phyloP scores from a whole-genome alignment of 2,797 vertebrate species.

The Myioborus melanocephalus region DNA sequence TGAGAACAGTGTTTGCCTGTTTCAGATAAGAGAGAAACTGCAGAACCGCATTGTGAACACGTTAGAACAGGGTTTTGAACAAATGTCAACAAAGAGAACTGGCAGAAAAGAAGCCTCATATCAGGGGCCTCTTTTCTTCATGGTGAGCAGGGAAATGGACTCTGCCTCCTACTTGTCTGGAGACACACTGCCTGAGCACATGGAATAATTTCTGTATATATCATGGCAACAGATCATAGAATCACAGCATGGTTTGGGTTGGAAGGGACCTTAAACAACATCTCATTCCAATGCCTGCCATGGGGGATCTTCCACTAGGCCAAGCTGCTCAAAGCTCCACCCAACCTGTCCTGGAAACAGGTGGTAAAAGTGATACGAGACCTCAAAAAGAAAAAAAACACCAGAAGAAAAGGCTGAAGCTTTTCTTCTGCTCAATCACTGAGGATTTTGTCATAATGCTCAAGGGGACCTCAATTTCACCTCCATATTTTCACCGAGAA shows the following conservation, averaged over 20 bases:
- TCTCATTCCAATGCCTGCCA: not conserved
- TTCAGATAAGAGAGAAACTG: not conserved
- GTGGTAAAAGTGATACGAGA: not conserved
- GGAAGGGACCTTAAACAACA: not conserved
- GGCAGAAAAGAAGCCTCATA: not conserved
- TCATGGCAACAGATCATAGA: not conserved
- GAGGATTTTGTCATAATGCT: not conserved
- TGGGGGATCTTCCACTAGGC: not conserved
- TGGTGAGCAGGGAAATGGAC: not conserved
- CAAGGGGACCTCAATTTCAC: not conserved
- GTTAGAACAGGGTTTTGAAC: not conserved
- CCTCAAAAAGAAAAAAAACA: not conserved
- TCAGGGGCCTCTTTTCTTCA: not conserved
- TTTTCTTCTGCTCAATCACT: not conserved
- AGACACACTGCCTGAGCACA: not conserved
- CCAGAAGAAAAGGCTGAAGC: not conserved
- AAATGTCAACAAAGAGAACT: rapidly evolving
- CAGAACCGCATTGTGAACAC: not conserved
- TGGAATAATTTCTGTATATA: not conserved
- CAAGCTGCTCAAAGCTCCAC: not conserved
- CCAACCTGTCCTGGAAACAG: not conserved
- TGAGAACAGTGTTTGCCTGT: not conserved
- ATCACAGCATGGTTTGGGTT: not conserved
- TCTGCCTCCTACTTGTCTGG: not conserved
- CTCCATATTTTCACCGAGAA: not conserved